phyloP scores from a whole-genome alignment of 2,888 invertebrate species.

The Lottia scabra region DNA sequence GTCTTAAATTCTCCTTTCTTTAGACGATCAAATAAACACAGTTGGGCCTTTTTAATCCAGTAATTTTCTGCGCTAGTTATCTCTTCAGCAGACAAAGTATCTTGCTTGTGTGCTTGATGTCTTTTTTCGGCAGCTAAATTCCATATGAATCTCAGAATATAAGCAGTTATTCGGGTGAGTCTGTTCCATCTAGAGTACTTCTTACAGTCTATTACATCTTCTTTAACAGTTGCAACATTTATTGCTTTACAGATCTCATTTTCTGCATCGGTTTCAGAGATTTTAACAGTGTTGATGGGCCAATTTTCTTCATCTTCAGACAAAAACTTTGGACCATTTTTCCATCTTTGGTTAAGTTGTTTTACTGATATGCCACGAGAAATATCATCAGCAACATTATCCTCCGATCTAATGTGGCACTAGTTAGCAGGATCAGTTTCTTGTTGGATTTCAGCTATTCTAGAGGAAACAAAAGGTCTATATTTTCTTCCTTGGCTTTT shows the following conservation, averaged over 20 bases:
- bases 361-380: neutral
- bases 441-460: neutral
- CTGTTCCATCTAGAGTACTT: neutral
- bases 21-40: neutral
- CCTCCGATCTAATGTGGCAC: neutral
- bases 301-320: neutral
- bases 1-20: neutral
- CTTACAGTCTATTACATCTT: neutral
- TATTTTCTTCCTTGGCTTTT: neutral
- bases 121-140: neutral
- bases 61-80: neutral
- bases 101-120: neutral
- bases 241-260: neutral
- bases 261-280: neutral
- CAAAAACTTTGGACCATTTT: neutral
- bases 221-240: neutral
- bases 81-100: neutral
- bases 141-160: neutral
- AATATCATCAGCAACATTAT: slow-evolving; percentile 3
- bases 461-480: neutral
- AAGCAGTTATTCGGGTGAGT: neutral
- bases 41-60: neutral
- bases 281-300: neutral
- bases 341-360: neutral
- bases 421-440: neutral